Conservation (phyloP, 2,888 invertebrate species). For the Folsomia candida region DNA sequence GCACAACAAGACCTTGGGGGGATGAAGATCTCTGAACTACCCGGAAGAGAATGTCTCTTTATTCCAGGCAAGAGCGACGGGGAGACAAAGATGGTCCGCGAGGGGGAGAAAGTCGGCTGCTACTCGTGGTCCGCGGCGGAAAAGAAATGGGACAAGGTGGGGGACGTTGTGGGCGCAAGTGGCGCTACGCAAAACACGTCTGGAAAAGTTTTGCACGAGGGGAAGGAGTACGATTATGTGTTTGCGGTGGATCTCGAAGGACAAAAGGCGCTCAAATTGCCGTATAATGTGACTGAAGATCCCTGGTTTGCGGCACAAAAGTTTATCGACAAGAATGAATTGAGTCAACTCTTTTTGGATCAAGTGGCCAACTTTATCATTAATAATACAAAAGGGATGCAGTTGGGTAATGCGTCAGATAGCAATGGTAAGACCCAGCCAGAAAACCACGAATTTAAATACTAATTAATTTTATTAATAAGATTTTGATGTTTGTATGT, state of each 20-base stretch:
- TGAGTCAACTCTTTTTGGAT: conserved; percentile 83
- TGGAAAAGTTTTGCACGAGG: conserved; percentile 77
- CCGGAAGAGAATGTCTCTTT: conserved; percentile 73
- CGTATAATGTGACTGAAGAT: conserved; percentile 85
- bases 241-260: conserved; percentile 91
- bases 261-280: conserved; percentile 72
- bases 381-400: conserved; percentile 67
- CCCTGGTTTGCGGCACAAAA: conserved; percentile 88
- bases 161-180: conserved; percentile 80
- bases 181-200: conserved; percentile 65
- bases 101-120: conserved; percentile 65
- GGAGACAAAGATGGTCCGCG: conserved; percentile 78
- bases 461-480: too few species aligned
- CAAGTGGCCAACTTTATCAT: conserved; percentile 88
- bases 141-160: conserved; percentile 77
- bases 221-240: conserved; percentile 91
- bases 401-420: conserved; percentile 28
- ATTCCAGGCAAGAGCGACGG: conserved; percentile 78
- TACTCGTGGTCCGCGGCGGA: conserved; percentile 71
- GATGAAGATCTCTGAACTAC: conserved; percentile 80
- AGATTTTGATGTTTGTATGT: too few species aligned
- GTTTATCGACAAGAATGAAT: conserved; percentile 79
- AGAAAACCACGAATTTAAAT: too few species aligned
- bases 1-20: conserved; percentile 75
- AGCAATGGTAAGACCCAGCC: conserved; percentile 49